Base-by-base conservation (phyloP, 2,888 invertebrate genomes). In the Podabrus alpinus region DNA sequence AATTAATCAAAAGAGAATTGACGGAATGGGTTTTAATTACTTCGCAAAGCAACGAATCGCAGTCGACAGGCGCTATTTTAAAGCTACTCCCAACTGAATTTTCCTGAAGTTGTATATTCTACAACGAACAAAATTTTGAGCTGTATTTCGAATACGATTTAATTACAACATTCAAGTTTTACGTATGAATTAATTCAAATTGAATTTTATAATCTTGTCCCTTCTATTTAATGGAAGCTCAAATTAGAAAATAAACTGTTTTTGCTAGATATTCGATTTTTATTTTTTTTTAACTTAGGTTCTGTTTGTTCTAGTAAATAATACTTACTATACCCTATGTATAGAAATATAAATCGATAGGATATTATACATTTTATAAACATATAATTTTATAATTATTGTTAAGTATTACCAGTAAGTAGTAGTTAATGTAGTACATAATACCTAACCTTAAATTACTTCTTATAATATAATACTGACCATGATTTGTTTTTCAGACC, bases 1-100 rank as follows among this genome's bases (percentile, higher is more conserved):
- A 86, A 87, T 87, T 86, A 87, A 87, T 87, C 86, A 86, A 86
- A 87, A 87, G 86, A 86, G 86, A 86, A 86, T 87, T 86, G 86
- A 86, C 86, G 85, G 85, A 85, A 85, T 86, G 83, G 84, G 83
- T 86, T 86, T 86, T 86, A 86, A 87, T 86, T 86, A 87, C 85
- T 84, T 84, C 81, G 83, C 81, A 81, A 82, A 82, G 82, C 82
- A 80, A 79, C 80, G 80, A 74, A 74, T 74, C 74, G 76, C 74
- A 77, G 74, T 69, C 73, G 74, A 77, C 76, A 77, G 76, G 69
- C 76, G 68, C 66, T 66, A 72, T 73, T 76, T 76, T 76, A 76
- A 76, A 76, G 71, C 76, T 75, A 72, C 71, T 72, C 69, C 73
- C 68, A 59, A 59, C 69, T 68, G 69, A 67, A 29, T 73, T 73